These are phyloP conservation scores for Triplophysa rosa DNA, from an alignment of 2,113 vertebrate genomes.

Conservation along the genomic window DNA sequence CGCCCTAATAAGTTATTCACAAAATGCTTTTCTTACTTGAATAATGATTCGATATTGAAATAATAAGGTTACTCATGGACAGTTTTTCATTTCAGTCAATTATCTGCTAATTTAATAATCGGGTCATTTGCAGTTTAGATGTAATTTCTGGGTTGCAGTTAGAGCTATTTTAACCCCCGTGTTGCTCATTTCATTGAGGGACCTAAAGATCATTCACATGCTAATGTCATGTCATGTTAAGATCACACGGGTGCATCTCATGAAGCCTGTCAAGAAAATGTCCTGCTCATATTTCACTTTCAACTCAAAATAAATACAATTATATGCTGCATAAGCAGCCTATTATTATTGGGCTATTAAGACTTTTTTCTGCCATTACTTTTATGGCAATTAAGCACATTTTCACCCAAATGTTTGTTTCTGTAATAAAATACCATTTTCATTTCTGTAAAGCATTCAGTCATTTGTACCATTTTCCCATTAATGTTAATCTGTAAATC, in stretches of 20 bases:
- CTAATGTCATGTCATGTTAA: conserved; percentile 7
- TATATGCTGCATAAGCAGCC: too few species aligned
- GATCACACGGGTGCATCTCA: background rate
- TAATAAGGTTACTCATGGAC: background rate
- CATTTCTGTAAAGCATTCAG: too few species aligned
- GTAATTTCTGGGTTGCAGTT: background rate
- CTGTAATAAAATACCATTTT: too few species aligned
- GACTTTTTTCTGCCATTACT: too few species aligned
- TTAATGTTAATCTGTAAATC: background rate
- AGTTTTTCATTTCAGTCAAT: background rate
- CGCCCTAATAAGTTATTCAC: background rate
- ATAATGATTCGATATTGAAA: background rate
- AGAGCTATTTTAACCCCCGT: background rate
- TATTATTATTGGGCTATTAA: too few species aligned
- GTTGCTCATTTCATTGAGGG: background rate
- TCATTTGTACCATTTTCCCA: background rate
- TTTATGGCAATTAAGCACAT: too few species aligned
- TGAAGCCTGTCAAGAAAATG: background rate
- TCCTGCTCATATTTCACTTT: background rate
- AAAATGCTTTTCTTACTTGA: background rate
- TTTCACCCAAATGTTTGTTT: too few species aligned
- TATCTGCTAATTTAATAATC: background rate
- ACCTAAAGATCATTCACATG: background rate
- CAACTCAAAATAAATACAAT: too few species aligned
- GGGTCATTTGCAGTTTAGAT: conserved; percentile 2